Base-by-base conservation (phyloP, 1,140 invertebrate species). In the Drosophila bipectinata region DNA sequence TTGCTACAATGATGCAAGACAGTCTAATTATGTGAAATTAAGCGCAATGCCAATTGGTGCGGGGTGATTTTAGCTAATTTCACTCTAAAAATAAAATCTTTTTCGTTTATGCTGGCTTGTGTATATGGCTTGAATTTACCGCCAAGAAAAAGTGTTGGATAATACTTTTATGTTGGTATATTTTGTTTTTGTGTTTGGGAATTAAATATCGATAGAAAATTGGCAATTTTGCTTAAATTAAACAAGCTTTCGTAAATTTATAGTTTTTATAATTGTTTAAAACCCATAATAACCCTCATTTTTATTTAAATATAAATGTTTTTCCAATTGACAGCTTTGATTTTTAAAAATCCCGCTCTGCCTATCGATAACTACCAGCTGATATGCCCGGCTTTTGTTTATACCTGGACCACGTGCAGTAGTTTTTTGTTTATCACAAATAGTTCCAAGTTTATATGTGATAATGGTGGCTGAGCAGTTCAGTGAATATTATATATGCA, bases 401-500 rank as follows among this genome's bases (percentile, higher is more conserved):
- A n/a, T 45, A 41, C 47, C n/a, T 52, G 21, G 12, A 57, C 39
- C 72, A 73, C 72, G 39, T 74, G 60, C 53, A 30, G 14, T 0
- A 14, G 26, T 73, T 73, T 59, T 52, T 74, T 55, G 9, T 72
- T 63, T 44, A 57, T 37, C 26, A 44, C 45, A 57, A 48, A 2
- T n/a, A 9, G 21, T 37, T 37, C 34, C 34, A 37, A 37, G 34
- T 37, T 37, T 37, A 4, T 37, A 53, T 53, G 18, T 30, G 0
- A 89, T 61, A 53, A 88, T 88, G 83, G 48, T 72, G 14, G 45
- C 69, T 15, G 77, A 85, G 9, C 55, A 56, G 15, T 68, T 77
- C 6, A 79, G 63, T 45, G 68, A 88, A 49, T 64, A 83, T 49
- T 88, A 49, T 44, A 15, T 88, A n/a, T 88, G 83, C 55, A 88